Evolutionary conservation across 2,888 invertebrate genomes (phyloP).

Genomic region (Buathra laborator): DNA sequence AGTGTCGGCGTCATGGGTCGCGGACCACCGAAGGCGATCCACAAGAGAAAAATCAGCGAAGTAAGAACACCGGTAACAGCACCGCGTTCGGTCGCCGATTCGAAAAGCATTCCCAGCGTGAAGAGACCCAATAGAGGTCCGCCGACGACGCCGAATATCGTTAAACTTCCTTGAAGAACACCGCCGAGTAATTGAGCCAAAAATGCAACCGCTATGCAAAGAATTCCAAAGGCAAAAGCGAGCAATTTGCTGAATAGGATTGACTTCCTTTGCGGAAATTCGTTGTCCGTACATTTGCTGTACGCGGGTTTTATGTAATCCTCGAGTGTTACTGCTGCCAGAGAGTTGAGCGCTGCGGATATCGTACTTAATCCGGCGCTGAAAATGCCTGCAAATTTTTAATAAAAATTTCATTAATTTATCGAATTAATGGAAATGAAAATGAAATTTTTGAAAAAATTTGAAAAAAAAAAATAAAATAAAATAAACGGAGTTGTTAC

Average conservation of each 20-base stretch:
- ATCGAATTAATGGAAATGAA: too few species aligned
- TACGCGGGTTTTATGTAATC: conserved; percentile 90
- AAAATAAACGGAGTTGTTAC: conserved; percentile 59
- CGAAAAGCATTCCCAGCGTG: conserved; percentile 93
- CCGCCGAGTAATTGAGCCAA: conserved; percentile 93
- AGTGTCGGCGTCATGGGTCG: conserved; percentile 88
- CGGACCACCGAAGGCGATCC: conserved; percentile 94
- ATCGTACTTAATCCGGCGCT: conserved; percentile 96
- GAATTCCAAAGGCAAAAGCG: conserved; percentile 90
- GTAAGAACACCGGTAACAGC: conserved; percentile 88
- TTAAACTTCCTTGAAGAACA: conserved; percentile 94
- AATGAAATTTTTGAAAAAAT: neutral
- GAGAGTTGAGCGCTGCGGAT: conserved; percentile 95
- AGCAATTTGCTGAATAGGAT: conserved; percentile 86
- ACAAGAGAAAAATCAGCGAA: conserved; percentile 90
- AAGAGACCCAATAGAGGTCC: conserved; percentile 95
- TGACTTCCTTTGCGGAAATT: conserved; percentile 73
- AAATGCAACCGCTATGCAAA: conserved; percentile 93
- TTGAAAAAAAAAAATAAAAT: conserved; percentile 7
- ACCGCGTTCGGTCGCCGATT: conserved; percentile 91
- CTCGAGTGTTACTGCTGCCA: conserved; percentile 95
- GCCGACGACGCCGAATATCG: conserved; percentile 95
- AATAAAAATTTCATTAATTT: neutral
- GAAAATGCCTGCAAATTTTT: conserved; percentile 89
- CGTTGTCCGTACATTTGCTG: conserved; percentile 70